A percentile compares a stretch with the other conserved stretches of the same genome.
phyloP scores from a whole-genome alignment of 2,113 vertebrate species.

The Gasterosteus nipponicus region DNA sequence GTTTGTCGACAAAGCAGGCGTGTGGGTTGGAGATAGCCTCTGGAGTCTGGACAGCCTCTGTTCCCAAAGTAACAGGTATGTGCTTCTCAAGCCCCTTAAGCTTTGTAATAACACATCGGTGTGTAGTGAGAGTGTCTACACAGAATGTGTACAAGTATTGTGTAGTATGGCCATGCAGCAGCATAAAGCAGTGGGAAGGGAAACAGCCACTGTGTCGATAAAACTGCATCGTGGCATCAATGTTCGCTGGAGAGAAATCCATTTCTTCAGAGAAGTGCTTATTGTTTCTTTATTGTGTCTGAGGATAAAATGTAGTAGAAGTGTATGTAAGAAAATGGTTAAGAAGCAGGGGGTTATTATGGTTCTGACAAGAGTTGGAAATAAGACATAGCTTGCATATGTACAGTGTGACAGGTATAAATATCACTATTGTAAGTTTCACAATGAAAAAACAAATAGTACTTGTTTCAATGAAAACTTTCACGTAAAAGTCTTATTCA shows the following conservation, averaged over 20 bases:
- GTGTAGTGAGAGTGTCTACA: background rate
- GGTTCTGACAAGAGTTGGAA: background rate
- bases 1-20: conserved; percentile 59
- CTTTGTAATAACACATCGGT: background rate
- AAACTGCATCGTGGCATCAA: background rate
- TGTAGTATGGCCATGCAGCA: background rate
- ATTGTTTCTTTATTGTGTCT: background rate
- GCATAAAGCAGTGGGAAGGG: background rate
- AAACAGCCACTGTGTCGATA: background rate
- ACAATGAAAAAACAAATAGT: background rate
- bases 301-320: background rate
- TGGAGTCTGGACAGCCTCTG: conserved; percentile 74
- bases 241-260: background rate
- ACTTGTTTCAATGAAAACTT: background rate
- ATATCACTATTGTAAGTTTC: background rate
- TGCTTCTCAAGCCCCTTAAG: background rate
- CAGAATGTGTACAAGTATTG: too few species aligned
- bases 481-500: background rate
- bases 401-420: background rate
- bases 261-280: background rate
- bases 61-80: conserved; percentile 75
- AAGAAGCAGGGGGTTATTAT: background rate
- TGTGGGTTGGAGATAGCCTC: conserved; percentile 64
- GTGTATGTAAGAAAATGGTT: background rate
- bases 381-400: background rate